Base-by-base conservation (phyloP, 2,797 vertebrate species). In the Poecile montanus region DNA sequence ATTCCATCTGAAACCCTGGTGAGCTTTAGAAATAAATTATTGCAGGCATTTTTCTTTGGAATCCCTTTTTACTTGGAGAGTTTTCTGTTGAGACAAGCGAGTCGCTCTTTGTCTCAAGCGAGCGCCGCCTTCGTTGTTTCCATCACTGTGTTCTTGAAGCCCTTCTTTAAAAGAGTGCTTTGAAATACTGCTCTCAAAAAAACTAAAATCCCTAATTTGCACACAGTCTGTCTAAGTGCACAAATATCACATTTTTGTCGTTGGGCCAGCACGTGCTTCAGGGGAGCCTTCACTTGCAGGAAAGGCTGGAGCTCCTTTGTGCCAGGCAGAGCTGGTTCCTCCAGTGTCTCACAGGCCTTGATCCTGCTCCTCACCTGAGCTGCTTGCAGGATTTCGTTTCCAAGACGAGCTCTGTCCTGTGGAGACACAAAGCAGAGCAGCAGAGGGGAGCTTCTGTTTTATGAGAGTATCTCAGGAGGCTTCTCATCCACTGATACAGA, bases 241-340 rank as follows among this genome's bases (percentile, higher is more conserved):
- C 16, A 7, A 89, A 72, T 76, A 21, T 9, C 94, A 71, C 75
- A 3, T 76, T 81, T 94, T 80, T 95, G 92, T 91, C 60, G 2
- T 12, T 9, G 67, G 90, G 72, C 78, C 75, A 89, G 79, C 7
- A 2, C 0, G 1, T 93, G 78, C 74, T 91, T 27, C 47, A 48
- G 26, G 36, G 29, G 66, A 51, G 13, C 9, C 8, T 81, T 70
- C 0, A 0, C 32, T 67, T 67, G 2, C 7, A 12, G 80, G 12
- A 30, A 62, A 62, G 86, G 74, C 86, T 91, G 68, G 74, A 81
- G 81, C 87, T 95, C 60, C 84, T 85, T 62, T 78, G 88, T 94
- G 94, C 32, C 92, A 93, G 60, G 87, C 90, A 38, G 63, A 11
- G 60, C 83, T 87, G 60, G 23, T 72, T 56, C 82, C 86, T 38